A percentile compares a stretch with the other conserved stretches of the same genome.
phyloP scores from a whole-genome alignment of 2,888 invertebrate species.

The Clostera curtula region DNA sequence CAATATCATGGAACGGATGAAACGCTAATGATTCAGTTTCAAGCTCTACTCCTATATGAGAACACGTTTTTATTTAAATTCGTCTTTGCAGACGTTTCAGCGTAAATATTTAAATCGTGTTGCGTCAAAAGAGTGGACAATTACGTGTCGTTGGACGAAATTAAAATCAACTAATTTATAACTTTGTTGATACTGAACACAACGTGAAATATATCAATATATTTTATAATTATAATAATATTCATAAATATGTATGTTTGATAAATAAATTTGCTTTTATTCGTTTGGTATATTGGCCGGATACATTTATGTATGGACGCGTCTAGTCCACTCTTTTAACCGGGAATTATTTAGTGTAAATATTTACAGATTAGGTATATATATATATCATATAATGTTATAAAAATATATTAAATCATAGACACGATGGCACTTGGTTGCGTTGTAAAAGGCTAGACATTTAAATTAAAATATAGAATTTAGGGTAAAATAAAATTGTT shows the following conservation, averaged over 20 bases:
- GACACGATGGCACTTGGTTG: slow-evolving; percentile 71
- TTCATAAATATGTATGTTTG: slow-evolving; percentile 26
- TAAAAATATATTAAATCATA: slow-evolving; percentile 65
- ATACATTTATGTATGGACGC: slow-evolving; percentile 37
- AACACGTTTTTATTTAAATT: slow-evolving; percentile 33
- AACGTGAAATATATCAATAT: slow-evolving; percentile 25
- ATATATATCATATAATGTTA: slow-evolving; percentile 29
- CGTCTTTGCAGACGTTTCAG: slow-evolving; percentile 19
- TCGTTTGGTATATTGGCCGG: slow-evolving; percentile 47
- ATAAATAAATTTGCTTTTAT: slow-evolving; percentile 20
- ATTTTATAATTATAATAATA: slow-evolving; percentile 29
- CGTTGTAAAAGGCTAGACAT: slow-evolving; percentile 48
- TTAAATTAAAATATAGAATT: slow-evolving; percentile 28
- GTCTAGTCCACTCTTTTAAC: slow-evolving; percentile 52
- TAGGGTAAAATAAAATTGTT: slow-evolving; percentile 29
- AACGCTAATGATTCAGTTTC: slow-evolving; percentile 41
- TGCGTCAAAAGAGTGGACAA: slow-evolving; percentile 48
- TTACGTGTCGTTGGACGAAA: slow-evolving; percentile 40
- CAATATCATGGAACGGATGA: slow-evolving; percentile 61
- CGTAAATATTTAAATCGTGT: slow-evolving; percentile 15
- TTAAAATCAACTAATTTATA: slow-evolving; percentile 37
- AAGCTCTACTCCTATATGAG: slow-evolving; percentile 39
- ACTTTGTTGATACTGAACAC: slow-evolving; percentile 24
- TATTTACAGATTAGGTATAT: slow-evolving; percentile 52
- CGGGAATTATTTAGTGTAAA: slow-evolving; percentile 38